Conservation (phyloP, 1,140 invertebrate genomes). For the Megalopta genalis region DNA sequence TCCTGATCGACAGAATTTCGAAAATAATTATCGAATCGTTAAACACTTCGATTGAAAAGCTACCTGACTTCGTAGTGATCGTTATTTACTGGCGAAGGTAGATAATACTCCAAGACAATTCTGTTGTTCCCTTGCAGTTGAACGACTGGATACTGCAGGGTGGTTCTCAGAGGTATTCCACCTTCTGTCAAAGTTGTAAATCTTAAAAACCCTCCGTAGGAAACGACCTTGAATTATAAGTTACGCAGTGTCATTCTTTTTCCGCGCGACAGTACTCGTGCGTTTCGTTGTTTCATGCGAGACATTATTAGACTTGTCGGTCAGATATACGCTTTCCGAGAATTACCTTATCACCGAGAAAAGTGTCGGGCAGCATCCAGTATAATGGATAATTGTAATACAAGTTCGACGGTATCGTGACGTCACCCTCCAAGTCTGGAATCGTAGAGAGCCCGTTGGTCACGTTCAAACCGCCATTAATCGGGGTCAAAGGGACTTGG, state of each 20-base stretch:
- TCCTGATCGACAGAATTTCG: too few relatives aligned
- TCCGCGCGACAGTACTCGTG: not conserved
- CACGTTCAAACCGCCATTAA: constrained; percentile 78
- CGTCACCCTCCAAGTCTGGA: constrained; percentile 84
- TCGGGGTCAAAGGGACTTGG: constrained; percentile 66
- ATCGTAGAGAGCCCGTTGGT: constrained; percentile 84
- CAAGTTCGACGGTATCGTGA: constrained; percentile 84
- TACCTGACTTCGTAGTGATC: constrained; percentile 84
- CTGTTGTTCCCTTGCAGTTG: constrained; percentile 90
- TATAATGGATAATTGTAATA: constrained; percentile 90
- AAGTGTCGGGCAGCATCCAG: constrained; percentile 90
- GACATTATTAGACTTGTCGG: too few relatives aligned
- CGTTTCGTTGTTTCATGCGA: too few relatives aligned
- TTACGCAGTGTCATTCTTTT: not conserved
- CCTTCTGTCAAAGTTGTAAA: constrained; percentile 88
- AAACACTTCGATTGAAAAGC: not conserved
- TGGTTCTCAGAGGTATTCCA: constrained; percentile 81
- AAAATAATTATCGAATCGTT: too few relatives aligned
- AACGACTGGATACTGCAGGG: constrained; percentile 89
- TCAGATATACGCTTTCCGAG: too few relatives aligned
- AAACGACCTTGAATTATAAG: constrained; percentile 83
- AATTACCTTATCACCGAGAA: constrained; percentile 91
- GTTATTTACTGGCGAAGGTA: constrained; percentile 71
- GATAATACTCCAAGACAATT: constrained; percentile 89
- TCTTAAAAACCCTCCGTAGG: constrained; percentile 94